A percentile compares a stretch with the other conserved stretches of the same genome.
Conservation (phyloP, 92 coral and sea anemone species). For the Zoanthus solanderi region DNA sequence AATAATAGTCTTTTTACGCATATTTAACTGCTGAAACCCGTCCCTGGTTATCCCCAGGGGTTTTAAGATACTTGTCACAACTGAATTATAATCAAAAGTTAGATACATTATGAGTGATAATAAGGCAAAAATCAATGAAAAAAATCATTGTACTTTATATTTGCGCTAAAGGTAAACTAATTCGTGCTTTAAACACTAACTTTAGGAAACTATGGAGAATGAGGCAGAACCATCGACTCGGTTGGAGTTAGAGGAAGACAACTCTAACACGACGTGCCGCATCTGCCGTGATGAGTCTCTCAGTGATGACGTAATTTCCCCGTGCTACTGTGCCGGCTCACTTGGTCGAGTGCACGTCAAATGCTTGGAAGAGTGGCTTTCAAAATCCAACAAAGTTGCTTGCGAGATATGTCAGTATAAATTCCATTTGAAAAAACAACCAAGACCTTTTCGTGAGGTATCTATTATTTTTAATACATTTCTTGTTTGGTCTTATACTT, state of each 20-base stretch:
- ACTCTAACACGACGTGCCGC: slow-evolving; percentile 68
- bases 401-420: slow-evolving; percentile 89
- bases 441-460: slow-evolving; percentile 85
- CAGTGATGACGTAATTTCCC: slow-evolving; percentile 72
- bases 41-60: no score
- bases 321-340: slow-evolving; percentile 92
- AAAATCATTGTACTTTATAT: no score
- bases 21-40: no score
- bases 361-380: slow-evolving; percentile 95
- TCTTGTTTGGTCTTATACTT: neutral
- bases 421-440: slow-evolving; percentile 73
- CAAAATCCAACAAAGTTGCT: slow-evolving; percentile 74
- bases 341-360: slow-evolving; percentile 85
- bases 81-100: no score
- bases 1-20: no score
- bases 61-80: no score
- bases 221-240: neutral
- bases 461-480: neutral
- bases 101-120: no score
- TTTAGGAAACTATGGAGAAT: slow-evolving; percentile 11
- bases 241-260: slow-evolving; percentile 18
- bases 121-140: no score
- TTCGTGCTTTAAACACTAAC: neutral
- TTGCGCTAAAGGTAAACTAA: no score
- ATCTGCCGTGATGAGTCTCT: slow-evolving; percentile 88